Conservation (phyloP, 2,797 vertebrate genomes). For the Typhlichthys subterraneus region DNA sequence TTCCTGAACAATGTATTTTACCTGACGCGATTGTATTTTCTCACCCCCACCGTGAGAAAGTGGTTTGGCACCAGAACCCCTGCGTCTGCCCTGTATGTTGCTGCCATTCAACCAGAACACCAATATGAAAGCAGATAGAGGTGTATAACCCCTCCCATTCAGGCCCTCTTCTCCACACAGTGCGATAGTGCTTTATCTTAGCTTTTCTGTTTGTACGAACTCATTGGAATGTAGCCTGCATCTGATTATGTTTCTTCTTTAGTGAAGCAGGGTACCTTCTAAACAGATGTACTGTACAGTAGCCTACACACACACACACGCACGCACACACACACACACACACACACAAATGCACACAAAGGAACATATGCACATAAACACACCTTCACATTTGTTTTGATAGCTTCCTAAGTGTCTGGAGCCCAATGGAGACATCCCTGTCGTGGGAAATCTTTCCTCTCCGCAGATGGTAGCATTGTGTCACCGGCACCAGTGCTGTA, state of each 20-base stretch:
- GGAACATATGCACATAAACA: slow-evolving; percentile 34
- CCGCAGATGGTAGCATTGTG: slow-evolving; percentile 62
- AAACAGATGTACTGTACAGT: neutral
- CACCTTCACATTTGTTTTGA: slow-evolving; percentile 65
- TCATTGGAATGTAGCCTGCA: slow-evolving; percentile 28
- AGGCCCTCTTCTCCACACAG: slow-evolving; percentile 72
- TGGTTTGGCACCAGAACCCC: slow-evolving; percentile 57
- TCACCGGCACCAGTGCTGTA: slow-evolving; percentile 49
- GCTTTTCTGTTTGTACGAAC: slow-evolving; percentile 28
- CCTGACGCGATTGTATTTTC: neutral
- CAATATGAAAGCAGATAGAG: slow-evolving; percentile 68
- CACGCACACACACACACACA: slow-evolving; percentile 10
- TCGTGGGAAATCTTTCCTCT: slow-evolving; percentile 68
- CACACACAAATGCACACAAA: slow-evolving; percentile 14
- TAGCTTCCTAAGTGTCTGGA: slow-evolving; percentile 55
- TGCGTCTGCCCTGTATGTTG: slow-evolving; percentile 68
- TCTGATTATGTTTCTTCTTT: slow-evolving; percentile 56
- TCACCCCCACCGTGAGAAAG: slow-evolving; percentile 60
- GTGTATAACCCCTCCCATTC: slow-evolving; percentile 46
- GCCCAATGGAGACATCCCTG: slow-evolving; percentile 63
- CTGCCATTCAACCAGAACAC: slow-evolving; percentile 75
- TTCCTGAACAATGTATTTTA: neutral
- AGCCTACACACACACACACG: neutral
- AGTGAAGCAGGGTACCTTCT: slow-evolving; percentile 34
- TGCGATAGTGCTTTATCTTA: slow-evolving; percentile 64